Evolutionary conservation across 2,797 vertebrate genomes (phyloP), one percentile per base, ranked within the genome.

Genomic region (Hypotaenidia okinawae): DNA sequence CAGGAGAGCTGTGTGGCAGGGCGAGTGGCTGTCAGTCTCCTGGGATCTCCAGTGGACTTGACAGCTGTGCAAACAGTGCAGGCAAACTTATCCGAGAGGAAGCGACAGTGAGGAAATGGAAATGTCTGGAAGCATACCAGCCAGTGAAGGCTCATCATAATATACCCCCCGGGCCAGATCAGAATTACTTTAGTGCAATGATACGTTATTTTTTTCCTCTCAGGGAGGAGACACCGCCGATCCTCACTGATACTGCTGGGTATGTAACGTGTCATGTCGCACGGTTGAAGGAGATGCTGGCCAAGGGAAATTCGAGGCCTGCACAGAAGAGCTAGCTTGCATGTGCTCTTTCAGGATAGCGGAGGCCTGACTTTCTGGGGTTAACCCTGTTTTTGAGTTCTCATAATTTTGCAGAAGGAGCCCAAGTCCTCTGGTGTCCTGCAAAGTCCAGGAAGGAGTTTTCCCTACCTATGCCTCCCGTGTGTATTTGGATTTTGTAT

Each of bases 51-150:
- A 69, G 63, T 59, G 68, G 77, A 37, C 90, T 57, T 95, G 94
- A 95, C 94, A 96, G 93, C 95, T 93, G 87, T 83, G 82, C 76
- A 76, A 86, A 94, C 35, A 52, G 68, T 49, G 59, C 94, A 66
- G 74, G 76, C 32, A 7, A 11, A 55, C 64, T 85, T 85, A 82
- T 18, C n/a, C 5, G 1, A 94, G 84, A 94, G 95, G 79, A 96
- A 97, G 93, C 84, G 95, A 96, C 95, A 96, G 93, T 12, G 67
- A 87, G 89, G 95, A 97, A 97, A 96, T 85, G 58, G 90, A 96
- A 96, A 96, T 6, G 22, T 90, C 87, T 97, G 95, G 93, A 96
- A 94, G 54, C 45, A 24, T 93, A 96, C 91, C 87, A 95, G 83
- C 6, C 59, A 96, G 79, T 39, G 82, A 91, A 93, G 62, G 55